phyloP scores from a whole-genome alignment of 2,113 vertebrate genomes.

The Trichomycterus rosablanca region DNA sequence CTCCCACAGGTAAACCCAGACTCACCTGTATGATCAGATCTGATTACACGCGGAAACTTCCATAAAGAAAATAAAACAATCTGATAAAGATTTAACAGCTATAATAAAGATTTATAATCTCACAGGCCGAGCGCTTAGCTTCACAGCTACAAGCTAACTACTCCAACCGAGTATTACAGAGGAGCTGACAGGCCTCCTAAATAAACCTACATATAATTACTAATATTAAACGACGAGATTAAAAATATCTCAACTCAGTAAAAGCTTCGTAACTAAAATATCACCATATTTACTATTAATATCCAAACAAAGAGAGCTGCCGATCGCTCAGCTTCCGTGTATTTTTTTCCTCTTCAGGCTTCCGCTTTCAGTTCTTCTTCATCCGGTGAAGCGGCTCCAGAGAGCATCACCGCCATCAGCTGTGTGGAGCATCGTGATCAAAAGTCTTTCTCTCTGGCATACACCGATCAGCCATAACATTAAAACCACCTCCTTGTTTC shows the following conservation, averaged over 20 bases:
- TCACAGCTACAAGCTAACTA: background rate
- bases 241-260: background rate
- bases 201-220: background rate
- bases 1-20: too few species aligned
- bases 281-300: background rate
- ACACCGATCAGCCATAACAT: too few species aligned
- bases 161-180: too few species aligned
- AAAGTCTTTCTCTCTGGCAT: too few species aligned
- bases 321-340: background rate
- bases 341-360: background rate
- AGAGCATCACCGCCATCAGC: too few species aligned
- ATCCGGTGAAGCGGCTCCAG: too few species aligned
- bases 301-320: background rate
- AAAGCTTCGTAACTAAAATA: background rate
- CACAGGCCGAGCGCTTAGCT: background rate
- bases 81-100: background rate
- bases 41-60: background rate
- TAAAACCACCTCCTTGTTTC: too few species aligned
- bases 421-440: too few species aligned
- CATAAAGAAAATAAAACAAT: background rate
- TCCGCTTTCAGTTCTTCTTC: conserved; percentile 7
- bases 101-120: background rate
- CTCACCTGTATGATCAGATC: background rate
- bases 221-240: too few species aligned
- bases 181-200: background rate